Conservation (phyloP, 2,797 vertebrate genomes). For the Balearica regulorum region DNA sequence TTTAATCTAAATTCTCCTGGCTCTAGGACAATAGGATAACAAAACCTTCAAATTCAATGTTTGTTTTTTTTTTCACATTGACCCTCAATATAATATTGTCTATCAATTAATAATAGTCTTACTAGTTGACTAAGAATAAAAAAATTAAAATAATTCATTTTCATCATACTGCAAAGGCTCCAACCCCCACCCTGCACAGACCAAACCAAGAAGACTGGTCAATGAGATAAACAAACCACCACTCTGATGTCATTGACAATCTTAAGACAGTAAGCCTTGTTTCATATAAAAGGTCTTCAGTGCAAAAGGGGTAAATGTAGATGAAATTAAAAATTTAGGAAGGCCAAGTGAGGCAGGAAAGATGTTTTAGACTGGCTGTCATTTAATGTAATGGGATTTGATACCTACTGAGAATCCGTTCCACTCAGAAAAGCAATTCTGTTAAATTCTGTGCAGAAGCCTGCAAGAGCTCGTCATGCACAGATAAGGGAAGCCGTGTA, state of each 20-base stretch:
- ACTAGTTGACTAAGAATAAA: neutral
- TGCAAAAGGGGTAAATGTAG: neutral
- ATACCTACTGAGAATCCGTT: conserved; percentile 26
- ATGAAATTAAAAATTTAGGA: neutral
- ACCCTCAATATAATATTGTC: neutral
- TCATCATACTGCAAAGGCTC: neutral
- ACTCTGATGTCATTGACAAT: neutral
- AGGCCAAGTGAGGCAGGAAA: neutral
- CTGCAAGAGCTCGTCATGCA: neutral
- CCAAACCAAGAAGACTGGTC: neutral
- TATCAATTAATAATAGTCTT: neutral
- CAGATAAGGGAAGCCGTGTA: neutral
- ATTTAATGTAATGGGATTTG: conserved; percentile 50
- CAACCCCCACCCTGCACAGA: neutral
- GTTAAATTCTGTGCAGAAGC: conserved; percentile 38
- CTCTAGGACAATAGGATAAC: neutral
- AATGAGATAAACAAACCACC: neutral
- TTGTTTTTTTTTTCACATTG: neutral
- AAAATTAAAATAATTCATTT: neutral
- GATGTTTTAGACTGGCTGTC: neutral
- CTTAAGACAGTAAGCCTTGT: neutral
- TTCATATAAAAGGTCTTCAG: neutral
- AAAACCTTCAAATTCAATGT: neutral
- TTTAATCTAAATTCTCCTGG: neutral
- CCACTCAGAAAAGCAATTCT: conserved; percentile 21